Base-by-base conservation (phyloP, 2,113 vertebrate genomes). In the Catharus bicknelli region DNA sequence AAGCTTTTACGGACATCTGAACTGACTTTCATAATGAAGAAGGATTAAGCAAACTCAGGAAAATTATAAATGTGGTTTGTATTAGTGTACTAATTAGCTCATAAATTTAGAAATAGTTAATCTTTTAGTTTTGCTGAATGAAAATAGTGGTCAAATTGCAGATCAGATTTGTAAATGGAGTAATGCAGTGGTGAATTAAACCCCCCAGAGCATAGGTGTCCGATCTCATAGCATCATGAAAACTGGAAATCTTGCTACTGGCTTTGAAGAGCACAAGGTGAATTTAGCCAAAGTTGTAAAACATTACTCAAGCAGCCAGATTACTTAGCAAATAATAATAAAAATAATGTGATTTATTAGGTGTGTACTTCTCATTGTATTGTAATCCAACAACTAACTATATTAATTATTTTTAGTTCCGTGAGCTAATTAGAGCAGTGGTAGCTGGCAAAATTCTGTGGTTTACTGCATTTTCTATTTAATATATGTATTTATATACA, bases 31-130 rank as follows among this genome's bases (percentile, higher is more conserved):
- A 30, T 95, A 93, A 94, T 36, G 82, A 92, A 83, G 69, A 77
- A 80, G 50, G 75, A 75, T 89, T 94, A 95, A 90, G 70, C 72
- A 82, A 90, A 92, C 62, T 82, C 77, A 85, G 74, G 93, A 67
- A 95, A 89, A 94, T 94, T 16, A 90, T 95, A 87, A 93, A 95
- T 83, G 68, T 95, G 90, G 96, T 89, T 94, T 64, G 47, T 81
- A 73, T 84, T 90, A 94, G 86, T 64, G 66, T 67, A 83, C 81
- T 95, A 81, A 95, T 95, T 95, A 90, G 58, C 93, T 91, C 91
- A 95, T 88, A 85, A 90, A 83, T 86, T 84, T 67, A 58, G 66
- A 86, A 83, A 58, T 48, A 92, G 53, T 57, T 68, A 75, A 72
- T 77, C 63, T 90, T 87, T 76, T 67, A 13, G 11, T 85, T 95